Conservation (phyloP, 2,797 vertebrate genomes). For the Tympanoctomys barrerae region DNA sequence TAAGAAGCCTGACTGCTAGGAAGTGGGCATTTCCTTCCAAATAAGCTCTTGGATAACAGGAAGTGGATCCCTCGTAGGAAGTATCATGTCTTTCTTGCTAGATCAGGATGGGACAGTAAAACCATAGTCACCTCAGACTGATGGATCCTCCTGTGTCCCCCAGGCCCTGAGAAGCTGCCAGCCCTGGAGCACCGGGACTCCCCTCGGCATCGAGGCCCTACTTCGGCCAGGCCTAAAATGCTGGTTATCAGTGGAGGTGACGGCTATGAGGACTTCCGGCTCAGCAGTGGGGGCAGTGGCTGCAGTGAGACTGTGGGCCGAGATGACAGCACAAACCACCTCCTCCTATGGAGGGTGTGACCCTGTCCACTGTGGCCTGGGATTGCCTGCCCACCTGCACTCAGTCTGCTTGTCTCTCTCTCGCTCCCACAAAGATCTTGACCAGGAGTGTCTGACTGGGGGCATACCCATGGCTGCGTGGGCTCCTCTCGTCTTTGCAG, state of each 20-base stretch:
- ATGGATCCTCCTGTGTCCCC: background rate
- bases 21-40: slow-evolving; percentile 8
- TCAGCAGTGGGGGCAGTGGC: slow-evolving; percentile 94
- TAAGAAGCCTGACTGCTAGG: slow-evolving; percentile 1
- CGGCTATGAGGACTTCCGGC: slow-evolving; percentile 98
- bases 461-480: background rate
- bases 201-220: slow-evolving; percentile 89
- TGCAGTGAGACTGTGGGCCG: slow-evolving; percentile 98
- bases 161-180: slow-evolving; percentile 89
- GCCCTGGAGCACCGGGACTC: slow-evolving; percentile 92
- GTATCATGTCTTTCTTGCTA: background rate
- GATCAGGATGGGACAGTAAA: background rate
- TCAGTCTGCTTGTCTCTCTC: slow-evolving; percentile 65
- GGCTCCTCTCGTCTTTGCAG: background rate
- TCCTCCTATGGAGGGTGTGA: slow-evolving; percentile 98
- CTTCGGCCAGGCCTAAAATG: slow-evolving; percentile 92
- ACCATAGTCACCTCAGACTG: background rate
- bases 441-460: background rate
- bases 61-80: background rate
- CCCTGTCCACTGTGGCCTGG: background rate
- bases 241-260: slow-evolving; percentile 98
- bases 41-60: background rate
- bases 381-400: background rate
- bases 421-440: slow-evolving; percentile 25
- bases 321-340: slow-evolving; percentile 98